phyloP scores from a whole-genome alignment of 2,888 invertebrate genomes.

The Drosophila buzzatii region DNA sequence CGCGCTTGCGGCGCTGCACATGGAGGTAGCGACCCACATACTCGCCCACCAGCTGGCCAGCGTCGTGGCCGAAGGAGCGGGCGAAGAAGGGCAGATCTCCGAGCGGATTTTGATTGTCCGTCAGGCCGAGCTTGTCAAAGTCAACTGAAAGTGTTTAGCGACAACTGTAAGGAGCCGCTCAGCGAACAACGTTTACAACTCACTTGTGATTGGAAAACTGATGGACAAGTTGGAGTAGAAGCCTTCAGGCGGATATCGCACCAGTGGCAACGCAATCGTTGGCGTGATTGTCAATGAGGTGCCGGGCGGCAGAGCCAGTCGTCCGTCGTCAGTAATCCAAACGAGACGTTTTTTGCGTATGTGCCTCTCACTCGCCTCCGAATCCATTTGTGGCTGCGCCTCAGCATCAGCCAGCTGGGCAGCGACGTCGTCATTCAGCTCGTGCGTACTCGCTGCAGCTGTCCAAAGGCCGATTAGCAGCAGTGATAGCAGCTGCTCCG shows the following conservation, averaged over 20 bases:
- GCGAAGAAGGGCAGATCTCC: conserved; percentile 91
- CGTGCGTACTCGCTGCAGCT: conserved; percentile 29
- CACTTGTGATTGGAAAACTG: conserved; percentile 94
- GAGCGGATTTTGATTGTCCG: conserved; percentile 95
- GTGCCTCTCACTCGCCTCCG: conserved; percentile 85
- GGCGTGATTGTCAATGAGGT: conserved; percentile 92
- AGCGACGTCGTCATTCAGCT: neutral
- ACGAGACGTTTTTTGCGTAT: conserved; percentile 93
- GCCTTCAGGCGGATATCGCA: conserved; percentile 93
- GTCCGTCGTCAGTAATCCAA: conserved; percentile 94
- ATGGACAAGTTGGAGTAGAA: conserved; percentile 94
- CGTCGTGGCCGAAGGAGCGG: conserved; percentile 91
- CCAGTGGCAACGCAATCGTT: conserved; percentile 92
- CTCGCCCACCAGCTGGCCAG: conserved; percentile 88
- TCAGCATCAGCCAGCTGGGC: conserved; percentile 63
- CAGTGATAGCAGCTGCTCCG: conserved; percentile 24
- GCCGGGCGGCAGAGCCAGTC: conserved; percentile 93
- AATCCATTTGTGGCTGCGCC: conserved; percentile 30
- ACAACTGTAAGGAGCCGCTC: neutral
- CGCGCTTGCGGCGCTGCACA: conserved; percentile 86
- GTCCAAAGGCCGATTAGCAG: conserved; percentile 41
- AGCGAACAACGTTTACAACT: conserved; percentile 83
- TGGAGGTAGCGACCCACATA: conserved; percentile 91
- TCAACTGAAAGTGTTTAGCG: conserved; percentile 87
- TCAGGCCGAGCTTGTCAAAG: conserved; percentile 93